phyloP scores from a whole-genome alignment of 2,888 invertebrate species.

The Trissolcus japonicus region DNA sequence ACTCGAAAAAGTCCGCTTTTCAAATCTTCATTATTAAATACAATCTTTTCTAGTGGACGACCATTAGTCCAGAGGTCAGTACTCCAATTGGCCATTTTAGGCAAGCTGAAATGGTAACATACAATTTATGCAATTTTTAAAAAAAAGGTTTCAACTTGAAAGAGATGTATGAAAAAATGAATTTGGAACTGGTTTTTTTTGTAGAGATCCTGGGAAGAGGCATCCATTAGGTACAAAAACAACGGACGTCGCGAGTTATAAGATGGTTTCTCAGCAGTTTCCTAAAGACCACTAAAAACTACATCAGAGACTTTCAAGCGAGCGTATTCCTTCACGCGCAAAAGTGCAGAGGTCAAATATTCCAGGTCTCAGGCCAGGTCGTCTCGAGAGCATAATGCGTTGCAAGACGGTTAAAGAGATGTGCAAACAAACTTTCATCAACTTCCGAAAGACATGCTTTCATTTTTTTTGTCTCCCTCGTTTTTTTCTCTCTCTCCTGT shows the following conservation, averaged over 20 bases:
- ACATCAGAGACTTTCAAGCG: conserved; percentile 37
- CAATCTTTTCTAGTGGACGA: conserved; percentile 19
- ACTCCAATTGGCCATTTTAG: no score
- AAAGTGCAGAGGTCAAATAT: conserved; percentile 69
- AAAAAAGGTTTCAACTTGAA: no score
- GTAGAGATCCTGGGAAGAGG: no score
- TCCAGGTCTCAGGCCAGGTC: conserved; percentile 69
- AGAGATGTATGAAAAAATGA: no score
- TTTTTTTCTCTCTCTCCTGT: conserved; percentile 17
- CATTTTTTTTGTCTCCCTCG: conserved; percentile 42
- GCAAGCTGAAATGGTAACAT: no score
- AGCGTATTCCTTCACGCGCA: conserved; percentile 57
- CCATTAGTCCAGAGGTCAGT: neutral
- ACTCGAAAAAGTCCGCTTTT: conserved; percentile 49
- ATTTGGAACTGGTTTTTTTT: no score
- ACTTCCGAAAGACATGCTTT: conserved; percentile 66
- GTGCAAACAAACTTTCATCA: conserved; percentile 70
- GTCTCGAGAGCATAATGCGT: conserved; percentile 73
- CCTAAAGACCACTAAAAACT: conserved; percentile 42
- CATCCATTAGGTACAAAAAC: conserved; percentile 18
- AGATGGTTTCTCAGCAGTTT: conserved; percentile 18
- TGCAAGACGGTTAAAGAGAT: conserved; percentile 68
- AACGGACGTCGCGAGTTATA: neutral
- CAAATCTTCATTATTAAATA: conserved; percentile 49
- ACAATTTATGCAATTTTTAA: no score